Percentiles rank a stretch among this genome's conserved stretches.
Evolutionary conservation across 2,113 vertebrate species (phyloP).

Genomic region (Urocitellus parryii): DNA sequence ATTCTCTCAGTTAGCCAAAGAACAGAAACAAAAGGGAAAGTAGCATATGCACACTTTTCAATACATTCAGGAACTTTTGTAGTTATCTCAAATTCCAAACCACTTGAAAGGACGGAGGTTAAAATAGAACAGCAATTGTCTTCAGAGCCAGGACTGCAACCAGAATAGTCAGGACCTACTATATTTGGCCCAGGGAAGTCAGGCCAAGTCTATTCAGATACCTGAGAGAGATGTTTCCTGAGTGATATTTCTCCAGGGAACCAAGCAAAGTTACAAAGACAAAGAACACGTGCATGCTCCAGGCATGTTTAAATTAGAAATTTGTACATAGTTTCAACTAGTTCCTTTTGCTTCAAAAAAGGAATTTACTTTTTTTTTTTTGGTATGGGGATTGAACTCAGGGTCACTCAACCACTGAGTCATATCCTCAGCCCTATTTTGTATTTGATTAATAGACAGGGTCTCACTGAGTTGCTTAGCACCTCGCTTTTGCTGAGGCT

Average conservation of each 20-base stretch:
- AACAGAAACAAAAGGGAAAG: conserved; percentile 81
- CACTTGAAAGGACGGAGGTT: conserved; percentile 78
- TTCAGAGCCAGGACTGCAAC: neutral
- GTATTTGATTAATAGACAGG: no score
- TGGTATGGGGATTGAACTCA: no score
- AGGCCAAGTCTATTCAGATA: conserved; percentile 54
- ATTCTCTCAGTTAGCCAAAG: conserved; percentile 72
- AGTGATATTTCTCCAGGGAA: conserved; percentile 66
- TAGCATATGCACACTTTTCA: conserved; percentile 76
- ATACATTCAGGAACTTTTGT: conserved; percentile 53
- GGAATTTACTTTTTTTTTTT: neutral
- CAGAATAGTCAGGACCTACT: conserved; percentile 36
- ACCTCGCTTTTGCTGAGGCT: no score
- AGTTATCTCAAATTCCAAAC: conserved; percentile 83
- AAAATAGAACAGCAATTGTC: conserved; percentile 74
- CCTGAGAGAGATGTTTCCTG: conserved; percentile 48
- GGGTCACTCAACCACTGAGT: no score
- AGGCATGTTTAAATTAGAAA: neutral
- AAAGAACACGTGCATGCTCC: neutral
- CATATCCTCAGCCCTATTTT: no score
- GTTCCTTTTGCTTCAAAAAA: neutral
- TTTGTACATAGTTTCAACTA: neutral
- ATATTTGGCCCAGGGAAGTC: neutral
- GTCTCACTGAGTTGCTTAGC: no score
- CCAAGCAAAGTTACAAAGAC: conserved; percentile 67